Evolutionary conservation across 2,888 invertebrate genomes (phyloP).

Genomic region (Andrena trimmerana): DNA sequence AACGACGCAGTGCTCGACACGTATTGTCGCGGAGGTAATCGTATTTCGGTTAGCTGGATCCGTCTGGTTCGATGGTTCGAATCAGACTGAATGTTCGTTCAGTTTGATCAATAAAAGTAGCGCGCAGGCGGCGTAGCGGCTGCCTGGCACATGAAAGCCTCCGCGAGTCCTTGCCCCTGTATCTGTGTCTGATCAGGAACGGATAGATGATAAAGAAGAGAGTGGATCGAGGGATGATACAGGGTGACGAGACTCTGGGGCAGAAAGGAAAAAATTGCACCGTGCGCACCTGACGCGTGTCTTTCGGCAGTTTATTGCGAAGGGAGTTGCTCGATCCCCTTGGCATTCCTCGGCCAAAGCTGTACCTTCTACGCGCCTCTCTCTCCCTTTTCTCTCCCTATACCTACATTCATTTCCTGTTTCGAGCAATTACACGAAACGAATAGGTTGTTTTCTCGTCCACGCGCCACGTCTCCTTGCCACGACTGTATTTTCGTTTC

Average conservation of each 20-base stretch:
- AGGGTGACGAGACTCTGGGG: slow-evolving; percentile 1
- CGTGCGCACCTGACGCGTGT: slow-evolving; percentile 9
- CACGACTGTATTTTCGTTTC: background rate
- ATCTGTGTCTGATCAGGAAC: slow-evolving; percentile 58
- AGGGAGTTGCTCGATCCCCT: slow-evolving; percentile 7
- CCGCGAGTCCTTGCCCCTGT: slow-evolving; percentile 52
- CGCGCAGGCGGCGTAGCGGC: slow-evolving; percentile 73
- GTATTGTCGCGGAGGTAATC: slow-evolving; percentile 60
- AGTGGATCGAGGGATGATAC: slow-evolving; percentile 4
- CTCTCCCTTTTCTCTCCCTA: background rate
- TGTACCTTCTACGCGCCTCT: background rate
- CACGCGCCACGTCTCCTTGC: background rate
- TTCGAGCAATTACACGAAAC: background rate
- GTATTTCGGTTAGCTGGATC: slow-evolving; percentile 71
- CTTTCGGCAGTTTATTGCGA: background rate
- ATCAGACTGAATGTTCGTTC: slow-evolving; percentile 74
- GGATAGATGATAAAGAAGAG: slow-evolving; percentile 53
- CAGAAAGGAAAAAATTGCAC: background rate
- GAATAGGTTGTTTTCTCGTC: background rate
- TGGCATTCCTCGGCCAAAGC: background rate
- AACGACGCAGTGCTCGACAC: slow-evolving; percentile 25
- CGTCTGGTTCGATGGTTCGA: slow-evolving; percentile 74
- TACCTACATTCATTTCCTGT: background rate
- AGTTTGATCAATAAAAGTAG: slow-evolving; percentile 77
- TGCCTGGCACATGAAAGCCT: slow-evolving; percentile 42